phyloP scores from a whole-genome alignment of 2,113 vertebrate genomes.

The Lampris megalopsis region DNA sequence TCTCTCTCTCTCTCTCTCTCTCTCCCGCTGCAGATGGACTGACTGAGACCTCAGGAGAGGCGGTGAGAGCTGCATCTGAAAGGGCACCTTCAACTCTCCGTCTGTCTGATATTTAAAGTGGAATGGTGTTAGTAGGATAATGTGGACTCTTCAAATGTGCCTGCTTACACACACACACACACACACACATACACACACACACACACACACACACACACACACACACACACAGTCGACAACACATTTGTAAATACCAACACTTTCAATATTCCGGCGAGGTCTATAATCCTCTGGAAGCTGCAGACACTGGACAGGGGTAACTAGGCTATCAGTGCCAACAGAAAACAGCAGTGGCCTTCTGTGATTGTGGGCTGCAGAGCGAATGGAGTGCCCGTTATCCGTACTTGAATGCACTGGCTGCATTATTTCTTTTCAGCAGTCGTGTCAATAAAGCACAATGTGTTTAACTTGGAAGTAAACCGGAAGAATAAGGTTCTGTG shows the following conservation, averaged over 20 bases:
- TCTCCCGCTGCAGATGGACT: constrained; percentile 13
- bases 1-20: not conserved
- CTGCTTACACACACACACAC: constrained; percentile 1
- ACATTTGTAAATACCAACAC: constrained; percentile 44
- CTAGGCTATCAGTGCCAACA: constrained; percentile 41
- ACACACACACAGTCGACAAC: constrained; percentile 8
- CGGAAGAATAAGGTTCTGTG: not conserved
- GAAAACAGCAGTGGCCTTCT: constrained; percentile 48
- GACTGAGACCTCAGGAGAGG: constrained; percentile 36
- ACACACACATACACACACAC: constrained; percentile 1
- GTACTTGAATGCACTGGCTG: constrained; percentile 31
- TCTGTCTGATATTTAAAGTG: constrained; percentile 55
- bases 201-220: constrained; percentile 3
- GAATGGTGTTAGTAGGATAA: constrained; percentile 37
- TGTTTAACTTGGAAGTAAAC: not conserved
- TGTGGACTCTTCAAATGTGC: constrained; percentile 40
- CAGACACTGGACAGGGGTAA: constrained; percentile 51
- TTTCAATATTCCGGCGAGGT: constrained; percentile 48
- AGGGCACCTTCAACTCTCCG: constrained; percentile 51
- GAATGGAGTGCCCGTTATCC: constrained; percentile 46
- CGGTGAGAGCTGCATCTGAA: constrained; percentile 32
- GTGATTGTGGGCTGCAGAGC: constrained; percentile 36
- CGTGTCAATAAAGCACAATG: constrained; percentile 26
- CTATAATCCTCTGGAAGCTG: constrained; percentile 50
- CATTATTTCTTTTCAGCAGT: constrained; percentile 30